These are phyloP conservation scores for Magallana angulata DNA, from an alignment of 1,140 invertebrate genomes.

Conservation along the genomic window DNA sequence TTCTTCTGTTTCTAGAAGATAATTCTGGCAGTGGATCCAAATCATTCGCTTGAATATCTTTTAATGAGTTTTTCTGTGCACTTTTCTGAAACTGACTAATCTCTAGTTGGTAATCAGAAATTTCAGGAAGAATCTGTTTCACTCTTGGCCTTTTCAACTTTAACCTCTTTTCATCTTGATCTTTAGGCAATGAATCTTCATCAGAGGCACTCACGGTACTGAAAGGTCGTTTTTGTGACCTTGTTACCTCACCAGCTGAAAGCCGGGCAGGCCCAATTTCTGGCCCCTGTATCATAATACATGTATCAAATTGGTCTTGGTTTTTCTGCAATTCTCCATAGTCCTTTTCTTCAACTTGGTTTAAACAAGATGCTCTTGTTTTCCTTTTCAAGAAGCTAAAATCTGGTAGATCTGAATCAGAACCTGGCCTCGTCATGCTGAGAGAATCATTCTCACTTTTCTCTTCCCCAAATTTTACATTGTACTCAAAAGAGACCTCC, in stretches of 20 bases:
- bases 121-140: not conserved
- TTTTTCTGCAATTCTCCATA: not conserved
- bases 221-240: not conserved
- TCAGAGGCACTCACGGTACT: not conserved
- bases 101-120: not conserved
- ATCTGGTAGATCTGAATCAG: constrained; percentile 44
- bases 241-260: not conserved
- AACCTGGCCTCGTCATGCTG: not conserved
- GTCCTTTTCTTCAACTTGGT: not conserved
- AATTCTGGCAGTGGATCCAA: not conserved
- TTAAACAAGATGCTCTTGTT: not conserved
- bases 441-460: not conserved
- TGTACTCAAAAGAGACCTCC: too few relatives aligned
- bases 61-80: not conserved
- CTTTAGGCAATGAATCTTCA: not conserved
- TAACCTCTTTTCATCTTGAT: not conserved
- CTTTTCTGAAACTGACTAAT: not conserved
- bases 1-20: not conserved
- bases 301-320: not conserved
- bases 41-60: not conserved
- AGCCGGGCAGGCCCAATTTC: not conserved
- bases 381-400: constrained; percentile 37
- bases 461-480: not conserved
- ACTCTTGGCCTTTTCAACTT: constrained; percentile 23
- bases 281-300: not conserved